Base-by-base conservation (phyloP, 2,113 vertebrate genomes). In the Solenodon paradoxus region DNA sequence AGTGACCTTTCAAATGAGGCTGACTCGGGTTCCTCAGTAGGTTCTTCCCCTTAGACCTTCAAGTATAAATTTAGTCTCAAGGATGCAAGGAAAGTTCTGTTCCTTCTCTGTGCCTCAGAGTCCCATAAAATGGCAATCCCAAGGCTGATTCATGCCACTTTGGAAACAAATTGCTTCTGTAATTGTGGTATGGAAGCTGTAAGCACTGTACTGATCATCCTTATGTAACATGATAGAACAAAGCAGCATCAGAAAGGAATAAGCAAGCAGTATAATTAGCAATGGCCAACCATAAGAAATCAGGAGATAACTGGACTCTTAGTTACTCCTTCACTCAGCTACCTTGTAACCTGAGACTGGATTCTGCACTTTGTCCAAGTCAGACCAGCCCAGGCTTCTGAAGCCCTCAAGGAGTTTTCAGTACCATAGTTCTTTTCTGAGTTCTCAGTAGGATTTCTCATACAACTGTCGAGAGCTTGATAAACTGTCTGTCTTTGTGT, bases 401-500 rank as follows among this genome's bases (percentile, higher is more conserved):
- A 47, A 40, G 30, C 66, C 32, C 40, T 74, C 45, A 28, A 28
- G 32, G 38, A 47, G 49, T 20, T 38, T 75, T 35, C 2, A 64
- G 17, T 51, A 13, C 57, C 13, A 3, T 51, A 17, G 9, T 32
- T 66, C 26, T 19, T 53, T 30, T 4, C 42, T 51, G 38, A 88
- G 3, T n/a, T 94, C 42, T 87, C 6, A 1, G 16, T n/a, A 55
- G 66, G 49, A 17, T 84, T 79, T 49, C 51, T 71, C 22, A 2
- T 1, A 7, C 1, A 72, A 26, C n/a, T 30, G 1, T 49, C 19
- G 28, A 55, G n/a, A 74, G 5, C 17, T 61, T 87, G 26, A 82
- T 85, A 28, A 77, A 13, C 32, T 77, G 20, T 91, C 87, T 64
- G 72, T 95, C 86, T 95, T 97, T 97, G 82, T 97, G 95, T 97